Conservation (phyloP, 2,888 invertebrate genomes). For the Thysanoteuthis rhombus region DNA sequence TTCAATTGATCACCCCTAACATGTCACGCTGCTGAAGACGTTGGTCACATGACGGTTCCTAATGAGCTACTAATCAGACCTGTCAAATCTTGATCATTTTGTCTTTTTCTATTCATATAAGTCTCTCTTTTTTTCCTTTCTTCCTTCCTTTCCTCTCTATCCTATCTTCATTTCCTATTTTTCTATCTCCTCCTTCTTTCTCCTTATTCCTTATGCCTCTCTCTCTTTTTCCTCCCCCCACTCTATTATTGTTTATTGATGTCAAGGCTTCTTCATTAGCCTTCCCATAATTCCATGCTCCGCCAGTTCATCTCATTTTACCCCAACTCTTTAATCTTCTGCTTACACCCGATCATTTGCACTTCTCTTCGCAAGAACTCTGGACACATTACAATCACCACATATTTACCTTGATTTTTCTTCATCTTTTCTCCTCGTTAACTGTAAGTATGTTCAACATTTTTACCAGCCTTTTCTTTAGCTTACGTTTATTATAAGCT, state of each 20-base stretch:
- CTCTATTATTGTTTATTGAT: background rate
- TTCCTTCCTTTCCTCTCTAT: background rate
- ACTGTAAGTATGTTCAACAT: background rate
- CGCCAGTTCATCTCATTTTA: background rate
- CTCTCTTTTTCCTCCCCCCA: background rate
- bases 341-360: background rate
- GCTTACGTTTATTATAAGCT: background rate
- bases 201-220: constrained; percentile 84
- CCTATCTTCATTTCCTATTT: background rate
- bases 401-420: background rate
- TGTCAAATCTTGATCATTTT: no score
- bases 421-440: background rate
- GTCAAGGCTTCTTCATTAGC: background rate
- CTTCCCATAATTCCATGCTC: background rate
- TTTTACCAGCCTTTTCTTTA: background rate
- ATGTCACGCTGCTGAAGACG: no score
- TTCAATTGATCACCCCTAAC: no score
- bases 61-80: no score
- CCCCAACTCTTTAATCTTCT: background rate
- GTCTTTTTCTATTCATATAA: no score
- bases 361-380: background rate
- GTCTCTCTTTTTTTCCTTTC: background rate
- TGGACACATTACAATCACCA: background rate
- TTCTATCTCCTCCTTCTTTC: constrained; percentile 73
- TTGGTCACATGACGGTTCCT: no score